Evolutionary conservation across 64 coral and sea anemone species (phyloP).

Genomic region (Pachyseris speciosa): DNA sequence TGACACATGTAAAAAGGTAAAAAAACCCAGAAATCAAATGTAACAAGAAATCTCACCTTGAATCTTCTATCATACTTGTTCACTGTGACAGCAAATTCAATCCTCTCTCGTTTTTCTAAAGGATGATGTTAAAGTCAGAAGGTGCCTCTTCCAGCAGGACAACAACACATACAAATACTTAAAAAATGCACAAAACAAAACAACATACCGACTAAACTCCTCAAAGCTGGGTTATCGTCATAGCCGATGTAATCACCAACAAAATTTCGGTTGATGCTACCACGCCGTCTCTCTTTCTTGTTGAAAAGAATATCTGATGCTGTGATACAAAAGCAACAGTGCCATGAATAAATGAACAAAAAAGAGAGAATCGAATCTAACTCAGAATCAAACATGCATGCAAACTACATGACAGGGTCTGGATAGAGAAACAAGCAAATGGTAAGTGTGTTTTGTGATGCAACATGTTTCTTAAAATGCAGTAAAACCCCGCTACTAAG

Average conservation of each 20-base stretch:
- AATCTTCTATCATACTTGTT: constrained; percentile 98
- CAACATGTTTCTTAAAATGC: no score
- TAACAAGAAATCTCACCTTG: constrained; percentile 41
- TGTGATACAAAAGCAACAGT: no score
- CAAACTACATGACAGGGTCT: no score
- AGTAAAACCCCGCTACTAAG: no score
- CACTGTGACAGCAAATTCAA: constrained; percentile 97
- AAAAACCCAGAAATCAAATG: background rate
- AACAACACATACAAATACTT: background rate
- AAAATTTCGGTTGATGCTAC: constrained; percentile 95
- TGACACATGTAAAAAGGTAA: background rate
- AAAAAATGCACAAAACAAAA: background rate
- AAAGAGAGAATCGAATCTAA: background rate
- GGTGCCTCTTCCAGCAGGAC: background rate
- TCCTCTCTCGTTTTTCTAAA: constrained; percentile 96
- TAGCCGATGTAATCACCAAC: constrained; percentile 99
- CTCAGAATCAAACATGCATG: background rate
- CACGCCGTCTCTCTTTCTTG: constrained; percentile 96
- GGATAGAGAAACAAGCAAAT: no score
- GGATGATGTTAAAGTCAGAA: background rate
- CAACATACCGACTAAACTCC: constrained; percentile 89
- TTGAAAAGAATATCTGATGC: constrained; percentile 97
- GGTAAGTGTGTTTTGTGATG: no score
- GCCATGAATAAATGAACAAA: background rate
- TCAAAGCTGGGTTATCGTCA: constrained; percentile 86